Conservation (phyloP, 2,888 invertebrate species). For the Bellardia bayeri region DNA sequence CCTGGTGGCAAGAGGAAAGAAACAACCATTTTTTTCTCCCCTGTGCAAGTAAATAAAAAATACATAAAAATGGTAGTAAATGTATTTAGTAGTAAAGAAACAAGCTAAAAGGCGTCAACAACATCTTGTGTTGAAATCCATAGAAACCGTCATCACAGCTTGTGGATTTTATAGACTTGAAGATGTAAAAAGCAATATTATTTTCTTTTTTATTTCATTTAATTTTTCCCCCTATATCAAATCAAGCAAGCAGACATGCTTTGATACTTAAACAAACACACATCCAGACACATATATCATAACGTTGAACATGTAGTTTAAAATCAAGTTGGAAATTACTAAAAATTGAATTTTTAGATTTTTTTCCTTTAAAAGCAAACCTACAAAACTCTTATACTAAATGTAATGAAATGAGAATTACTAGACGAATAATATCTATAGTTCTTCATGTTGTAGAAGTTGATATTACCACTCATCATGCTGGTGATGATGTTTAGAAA, state of each 20-base stretch:
- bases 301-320: slow-evolving; percentile 16
- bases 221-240: neutral
- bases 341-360: slow-evolving; percentile 34
- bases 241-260: slow-evolving; percentile 3
- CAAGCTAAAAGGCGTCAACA: slow-evolving; percentile 28
- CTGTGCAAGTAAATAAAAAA: neutral
- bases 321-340: slow-evolving; percentile 37
- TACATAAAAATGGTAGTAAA: slow-evolving; percentile 14
- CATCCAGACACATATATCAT: neutral
- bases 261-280: neutral
- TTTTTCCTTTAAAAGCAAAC: slow-evolving; percentile 17
- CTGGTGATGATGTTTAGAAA: slow-evolving; percentile 9
- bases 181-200: slow-evolving; percentile 13
- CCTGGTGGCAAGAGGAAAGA: neutral
- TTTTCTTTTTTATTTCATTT: neutral
- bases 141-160: slow-evolving; percentile 34
- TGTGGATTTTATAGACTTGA: slow-evolving; percentile 53
- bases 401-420: slow-evolving; percentile 56
- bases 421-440: slow-evolving; percentile 20
- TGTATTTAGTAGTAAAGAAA: neutral
- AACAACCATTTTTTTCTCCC: slow-evolving; percentile 35
- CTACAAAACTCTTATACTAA: slow-evolving; percentile 14
- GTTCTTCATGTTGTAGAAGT: neutral
- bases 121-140: slow-evolving; percentile 64
- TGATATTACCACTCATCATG: slow-evolving; percentile 8